Conservation (phyloP, 2,888 invertebrate species). For the Anticlea derivata region DNA sequence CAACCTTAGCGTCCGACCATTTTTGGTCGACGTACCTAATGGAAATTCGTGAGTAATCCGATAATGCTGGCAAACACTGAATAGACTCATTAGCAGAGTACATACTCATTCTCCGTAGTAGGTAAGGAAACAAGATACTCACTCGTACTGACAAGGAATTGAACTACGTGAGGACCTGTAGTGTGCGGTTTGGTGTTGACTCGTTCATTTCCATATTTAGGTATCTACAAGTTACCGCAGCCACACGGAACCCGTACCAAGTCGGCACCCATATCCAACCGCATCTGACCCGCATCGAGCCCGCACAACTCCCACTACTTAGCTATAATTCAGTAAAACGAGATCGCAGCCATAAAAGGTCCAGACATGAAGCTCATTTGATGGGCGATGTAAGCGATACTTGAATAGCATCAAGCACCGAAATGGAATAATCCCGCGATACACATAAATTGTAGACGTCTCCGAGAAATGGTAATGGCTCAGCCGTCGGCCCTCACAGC, state of each 20-base stretch:
- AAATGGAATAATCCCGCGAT: conserved; percentile 31
- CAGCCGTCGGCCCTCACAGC: conserved; percentile 4
- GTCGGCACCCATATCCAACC: too few relatives aligned
- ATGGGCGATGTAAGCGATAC: conserved; percentile 28
- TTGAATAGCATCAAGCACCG: conserved; percentile 22
- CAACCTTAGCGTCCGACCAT: conserved; percentile 5
- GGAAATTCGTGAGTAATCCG: conserved; percentile 22
- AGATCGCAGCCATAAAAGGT: conserved; percentile 31
- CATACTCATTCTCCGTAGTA: conserved; percentile 7
- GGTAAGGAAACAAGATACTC: conserved; percentile 12
- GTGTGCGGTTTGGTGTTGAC: not conserved
- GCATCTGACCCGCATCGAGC: not conserved
- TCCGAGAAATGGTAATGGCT: conserved; percentile 22
- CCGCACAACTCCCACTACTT: conserved; percentile 1
- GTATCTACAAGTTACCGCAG: too few relatives aligned
- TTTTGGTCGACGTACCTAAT: conserved; percentile 10
- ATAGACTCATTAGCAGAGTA: conserved; percentile 22
- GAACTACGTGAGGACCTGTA: not conserved
- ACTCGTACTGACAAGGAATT: not conserved
- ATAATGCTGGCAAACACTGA: conserved; percentile 16
- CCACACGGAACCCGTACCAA: not conserved
- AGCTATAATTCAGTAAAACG: conserved; percentile 26
- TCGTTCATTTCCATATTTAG: not conserved
- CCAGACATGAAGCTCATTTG: conserved; percentile 29
- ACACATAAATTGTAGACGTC: conserved; percentile 30